Percentiles rank a stretch among this genome's conserved stretches.
These are phyloP conservation scores for Centropus bengalensis DNA, from an alignment of 2,113 vertebrate genomes.

Conservation along the genomic window DNA sequence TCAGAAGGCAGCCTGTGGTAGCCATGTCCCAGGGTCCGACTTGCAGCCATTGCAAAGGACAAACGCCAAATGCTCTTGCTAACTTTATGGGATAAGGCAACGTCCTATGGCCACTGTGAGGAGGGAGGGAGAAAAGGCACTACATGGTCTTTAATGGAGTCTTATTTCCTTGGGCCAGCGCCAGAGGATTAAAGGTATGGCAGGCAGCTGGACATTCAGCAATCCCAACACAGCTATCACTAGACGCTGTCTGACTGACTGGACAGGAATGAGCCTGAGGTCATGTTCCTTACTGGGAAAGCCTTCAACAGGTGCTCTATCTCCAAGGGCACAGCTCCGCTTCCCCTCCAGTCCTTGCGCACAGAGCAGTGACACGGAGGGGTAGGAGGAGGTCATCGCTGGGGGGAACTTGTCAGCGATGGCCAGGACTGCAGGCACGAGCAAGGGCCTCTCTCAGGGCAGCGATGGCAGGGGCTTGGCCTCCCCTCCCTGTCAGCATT, in stretches of 20 bases:
- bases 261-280: conserved; percentile 46
- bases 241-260: conserved; percentile 1
- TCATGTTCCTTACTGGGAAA: conserved; percentile 61
- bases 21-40: fast-evolving
- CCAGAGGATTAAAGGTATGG: conserved; percentile 39
- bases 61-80: background rate
- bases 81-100: background rate
- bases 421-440: background rate
- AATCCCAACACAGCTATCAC: background rate
- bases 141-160: background rate
- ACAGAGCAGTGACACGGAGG: background rate
- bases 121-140: background rate
- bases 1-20: background rate
- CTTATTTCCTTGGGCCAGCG: conserved; percentile 29
- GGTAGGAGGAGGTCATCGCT: background rate
- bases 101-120: background rate
- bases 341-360: background rate
- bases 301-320: conserved; percentile 48
- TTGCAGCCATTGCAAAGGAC: background rate
- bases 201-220: conserved; percentile 54
- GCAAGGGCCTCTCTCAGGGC: background rate
- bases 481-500: background rate
- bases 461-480: background rate
- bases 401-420: background rate
- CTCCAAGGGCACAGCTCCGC: background rate